Evolutionary conservation across 1,140 invertebrate species (phyloP).

Genomic region (Gryon sp.): DNA sequence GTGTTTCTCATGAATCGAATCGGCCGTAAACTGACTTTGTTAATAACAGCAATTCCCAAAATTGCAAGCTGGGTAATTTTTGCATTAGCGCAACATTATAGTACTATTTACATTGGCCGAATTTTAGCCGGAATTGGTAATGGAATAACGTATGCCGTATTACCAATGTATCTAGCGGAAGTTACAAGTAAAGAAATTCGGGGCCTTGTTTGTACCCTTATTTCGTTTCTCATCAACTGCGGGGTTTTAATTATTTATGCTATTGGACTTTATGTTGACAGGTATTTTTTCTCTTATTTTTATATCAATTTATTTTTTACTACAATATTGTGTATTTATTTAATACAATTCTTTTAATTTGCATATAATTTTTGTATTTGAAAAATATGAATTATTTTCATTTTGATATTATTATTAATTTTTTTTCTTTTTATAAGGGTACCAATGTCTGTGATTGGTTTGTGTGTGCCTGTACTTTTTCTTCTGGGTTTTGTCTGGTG

Average conservation of each 20-base stretch:
- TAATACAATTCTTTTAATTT: too few relatives aligned
- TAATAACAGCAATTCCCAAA: slow-evolving; percentile 80
- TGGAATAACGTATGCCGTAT: slow-evolving; percentile 77
- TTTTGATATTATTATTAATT: too few relatives aligned
- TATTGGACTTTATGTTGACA: slow-evolving; percentile 75
- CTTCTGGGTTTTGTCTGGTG: slow-evolving; percentile 77
- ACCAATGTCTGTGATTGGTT: slow-evolving; percentile 73
- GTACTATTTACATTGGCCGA: slow-evolving; percentile 76
- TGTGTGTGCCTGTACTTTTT: slow-evolving; percentile 78
- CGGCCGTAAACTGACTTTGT: slow-evolving; percentile 81
- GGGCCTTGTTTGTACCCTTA: slow-evolving; percentile 81
- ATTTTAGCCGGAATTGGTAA: slow-evolving; percentile 78
- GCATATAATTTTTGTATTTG: not conserved
- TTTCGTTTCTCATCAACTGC: slow-evolving; percentile 81
- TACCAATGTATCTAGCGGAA: slow-evolving; percentile 83
- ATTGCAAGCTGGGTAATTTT: slow-evolving; percentile 81
- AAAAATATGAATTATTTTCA: not conserved
- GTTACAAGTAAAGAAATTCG: slow-evolving; percentile 81
- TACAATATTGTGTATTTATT: not conserved
- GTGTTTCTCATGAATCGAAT: slow-evolving; percentile 80
- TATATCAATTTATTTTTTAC: slow-evolving; percentile 1
- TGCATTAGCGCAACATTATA: slow-evolving; percentile 70
- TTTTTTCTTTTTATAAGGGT: slow-evolving; percentile 60
- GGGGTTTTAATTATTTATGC: slow-evolving; percentile 81
- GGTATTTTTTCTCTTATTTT: slow-evolving; percentile 18